These are phyloP conservation scores for Mycalesis mineus DNA, from an alignment of 2,888 invertebrate genomes.

Conservation along the genomic window DNA sequence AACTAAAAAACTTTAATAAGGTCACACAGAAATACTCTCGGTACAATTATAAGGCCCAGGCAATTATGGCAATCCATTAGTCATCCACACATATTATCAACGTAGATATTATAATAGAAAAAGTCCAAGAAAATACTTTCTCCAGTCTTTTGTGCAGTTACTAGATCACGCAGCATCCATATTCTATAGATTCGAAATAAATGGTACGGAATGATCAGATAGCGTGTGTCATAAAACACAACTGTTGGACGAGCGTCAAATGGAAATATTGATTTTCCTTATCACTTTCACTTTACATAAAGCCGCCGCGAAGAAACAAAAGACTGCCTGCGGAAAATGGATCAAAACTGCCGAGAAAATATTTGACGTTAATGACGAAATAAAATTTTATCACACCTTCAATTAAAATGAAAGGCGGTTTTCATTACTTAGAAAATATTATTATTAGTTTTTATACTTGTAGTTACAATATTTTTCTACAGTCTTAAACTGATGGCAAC, in stretches of 20 bases:
- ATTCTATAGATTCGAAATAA: background rate
- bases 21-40: too few relatives aligned
- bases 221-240: slow-evolving; percentile 16
- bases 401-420: too few relatives aligned
- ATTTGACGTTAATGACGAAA: too few relatives aligned
- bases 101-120: background rate
- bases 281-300: slow-evolving; percentile 21
- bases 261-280: slow-evolving; percentile 22
- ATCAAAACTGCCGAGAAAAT: background rate
- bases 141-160: background rate
- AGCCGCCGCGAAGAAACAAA: slow-evolving; percentile 1
- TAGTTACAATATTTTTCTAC: too few relatives aligned
- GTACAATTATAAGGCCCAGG: too few relatives aligned
- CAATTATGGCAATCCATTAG: too few relatives aligned
- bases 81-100: too few relatives aligned
- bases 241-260: slow-evolving; percentile 18
- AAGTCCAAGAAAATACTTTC: background rate
- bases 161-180: background rate
- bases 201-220: slow-evolving; percentile 15
- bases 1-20: too few relatives aligned
- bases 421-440: too few relatives aligned
- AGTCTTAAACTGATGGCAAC: too few relatives aligned
- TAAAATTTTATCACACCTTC: background rate
- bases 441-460: too few relatives aligned
- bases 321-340: background rate